Conservation (phyloP, 1,140 invertebrate genomes). For the Chironomus striatipennis region DNA sequence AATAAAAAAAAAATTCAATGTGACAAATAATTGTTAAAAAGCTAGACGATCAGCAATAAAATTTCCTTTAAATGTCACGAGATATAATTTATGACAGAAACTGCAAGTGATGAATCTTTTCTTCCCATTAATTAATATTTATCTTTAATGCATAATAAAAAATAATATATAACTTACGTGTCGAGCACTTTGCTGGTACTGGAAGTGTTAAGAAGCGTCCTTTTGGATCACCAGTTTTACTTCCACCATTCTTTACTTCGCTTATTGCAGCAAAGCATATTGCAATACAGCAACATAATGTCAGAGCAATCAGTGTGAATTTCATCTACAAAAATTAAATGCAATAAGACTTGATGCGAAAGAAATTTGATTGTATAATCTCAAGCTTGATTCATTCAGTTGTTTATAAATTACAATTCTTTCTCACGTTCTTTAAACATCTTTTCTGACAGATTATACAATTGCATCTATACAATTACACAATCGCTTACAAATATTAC, state of each 20-base stretch:
- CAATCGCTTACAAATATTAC: too few species aligned
- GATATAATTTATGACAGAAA: background rate
- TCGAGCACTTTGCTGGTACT: constrained; percentile 67
- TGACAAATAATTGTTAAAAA: background rate
- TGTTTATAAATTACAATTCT: background rate
- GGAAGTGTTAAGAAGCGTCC: constrained; percentile 73
- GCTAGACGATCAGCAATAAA: background rate
- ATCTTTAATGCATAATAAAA: background rate
- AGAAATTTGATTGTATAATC: background rate
- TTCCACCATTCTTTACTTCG: constrained; percentile 31
- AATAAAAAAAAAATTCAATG: background rate
- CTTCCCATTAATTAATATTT: background rate
- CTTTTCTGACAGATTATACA: too few species aligned
- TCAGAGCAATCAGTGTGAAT: constrained; percentile 34
- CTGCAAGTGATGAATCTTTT: background rate
- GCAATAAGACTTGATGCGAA: background rate
- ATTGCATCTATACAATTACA: too few species aligned
- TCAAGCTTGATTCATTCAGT: background rate
- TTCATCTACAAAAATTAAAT: constrained; percentile 35
- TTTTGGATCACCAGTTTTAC: constrained; percentile 38
- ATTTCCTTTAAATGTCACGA: background rate
- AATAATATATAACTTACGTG: constrained; percentile 58
- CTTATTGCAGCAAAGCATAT: constrained; percentile 33
- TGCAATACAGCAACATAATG: constrained; percentile 40
- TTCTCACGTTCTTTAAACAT: constrained; percentile 1